Base-by-base conservation (phyloP, 2,888 invertebrate species). In the Diachrysia chrysitis region DNA sequence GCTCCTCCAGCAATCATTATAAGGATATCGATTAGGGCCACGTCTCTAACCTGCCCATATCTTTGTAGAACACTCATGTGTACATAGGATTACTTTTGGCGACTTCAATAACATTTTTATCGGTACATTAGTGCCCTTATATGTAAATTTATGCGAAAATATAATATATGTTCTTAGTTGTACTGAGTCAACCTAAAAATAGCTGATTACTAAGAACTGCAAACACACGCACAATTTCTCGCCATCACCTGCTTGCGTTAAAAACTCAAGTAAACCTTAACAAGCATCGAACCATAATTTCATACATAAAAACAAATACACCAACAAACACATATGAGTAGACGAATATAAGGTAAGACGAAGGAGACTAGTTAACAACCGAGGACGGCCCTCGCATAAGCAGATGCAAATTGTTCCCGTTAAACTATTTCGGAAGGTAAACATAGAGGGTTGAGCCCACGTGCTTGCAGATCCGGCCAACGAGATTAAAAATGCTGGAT, bases 1-100 rank as follows among this genome's bases (percentile, higher is more conserved):
- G 95, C 91, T 95, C 93, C 95, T 95, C 92, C 89, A 92, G 94
- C 95, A 95, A 95, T 95, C 95, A 95, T 95, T 95, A 95, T 94
- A 94, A 95, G 94, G 92, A 93, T 95, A 95, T 95, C 95, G 95
- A 95, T 95, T 95, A 95, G 95, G 89, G 88, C 92, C 91, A 91
- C 91, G 92, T 90, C 89, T 92, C 91, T 88, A 93, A 94, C 94
- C 93, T 94, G 94, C 91, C 90, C 93, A 94, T 94, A 93, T 95
- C 93, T 93, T 89, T 89, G 87, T 86, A 88, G 86, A 90, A 91
- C 91, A 93, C 90, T 90, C 89, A 83, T 91, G 88, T 91, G 89
- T 92, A 89, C 90, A 89, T 88, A 92, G 89, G 88, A 90, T 89
- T 89, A 84, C 82, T 81, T 83, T 82, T 80, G 78, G 73, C 82